phyloP scores from a whole-genome alignment of 2,888 invertebrate species.

The Stenichneumon culpator region DNA sequence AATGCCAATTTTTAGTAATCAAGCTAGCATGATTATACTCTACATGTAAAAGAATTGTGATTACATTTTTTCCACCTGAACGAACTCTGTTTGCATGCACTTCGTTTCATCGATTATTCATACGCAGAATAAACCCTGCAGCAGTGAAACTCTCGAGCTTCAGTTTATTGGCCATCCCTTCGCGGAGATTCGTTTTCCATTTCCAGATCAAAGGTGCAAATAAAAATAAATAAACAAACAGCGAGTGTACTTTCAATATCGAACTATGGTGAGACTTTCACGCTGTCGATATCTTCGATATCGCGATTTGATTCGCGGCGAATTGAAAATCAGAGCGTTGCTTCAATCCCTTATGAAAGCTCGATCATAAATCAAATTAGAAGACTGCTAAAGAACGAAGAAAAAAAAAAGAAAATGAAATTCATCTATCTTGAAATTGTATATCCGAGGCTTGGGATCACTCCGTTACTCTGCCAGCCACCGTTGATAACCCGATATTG shows the following conservation, averaged over 20 bases:
- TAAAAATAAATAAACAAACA: neutral
- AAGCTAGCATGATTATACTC: neutral
- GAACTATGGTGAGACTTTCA: neutral
- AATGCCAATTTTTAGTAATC: too few species aligned
- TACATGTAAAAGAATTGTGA: neutral
- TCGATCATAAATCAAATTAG: neutral
- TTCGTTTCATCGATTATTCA: neutral
- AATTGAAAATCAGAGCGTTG: neutral
- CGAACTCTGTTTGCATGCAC: neutral
- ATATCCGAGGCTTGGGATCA: neutral
- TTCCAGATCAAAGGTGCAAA: neutral
- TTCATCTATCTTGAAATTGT: neutral
- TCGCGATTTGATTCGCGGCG: neutral
- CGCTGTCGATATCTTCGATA: conserved; percentile 2
- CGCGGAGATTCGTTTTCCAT: conserved; percentile 19
- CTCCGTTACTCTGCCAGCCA: too few species aligned
- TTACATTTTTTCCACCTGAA: neutral
- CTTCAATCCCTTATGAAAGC: neutral
- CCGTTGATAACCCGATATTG: neutral
- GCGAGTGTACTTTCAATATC: neutral
- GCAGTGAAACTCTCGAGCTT: neutral
- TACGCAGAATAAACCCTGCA: neutral
- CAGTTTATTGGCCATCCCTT: neutral
- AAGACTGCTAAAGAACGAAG: neutral
- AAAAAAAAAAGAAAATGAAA: neutral